Evolutionary conservation across 2,888 invertebrate species (phyloP), one percentile per base, ranked within the genome.

Genomic region (Tenthredo mesomela): DNA sequence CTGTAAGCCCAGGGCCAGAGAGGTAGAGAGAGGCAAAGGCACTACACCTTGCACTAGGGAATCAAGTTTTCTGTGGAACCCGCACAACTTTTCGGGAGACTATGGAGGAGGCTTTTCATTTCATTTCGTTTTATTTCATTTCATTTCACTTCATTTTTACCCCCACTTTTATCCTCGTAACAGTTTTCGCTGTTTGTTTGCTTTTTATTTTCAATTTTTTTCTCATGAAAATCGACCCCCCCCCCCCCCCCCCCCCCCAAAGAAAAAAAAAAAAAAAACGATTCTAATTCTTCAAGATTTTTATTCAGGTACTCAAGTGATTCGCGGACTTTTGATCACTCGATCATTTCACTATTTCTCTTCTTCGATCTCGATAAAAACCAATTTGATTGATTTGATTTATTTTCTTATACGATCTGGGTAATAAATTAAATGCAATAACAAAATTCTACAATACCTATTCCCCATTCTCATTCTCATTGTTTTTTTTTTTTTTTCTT

Each of bases 1-100:
- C 78, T 78, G n/a, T 15, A 54, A 37, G 67, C 54, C 12, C 18
- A 33, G 12, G 12, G 29, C 5, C 65, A 15, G 15, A 15, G 50
- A 6, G 5, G 0, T 0, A 50, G 54, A 54, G 25, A 47, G 15
- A 47, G 47, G 12, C 47, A 47, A 12, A 25, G 61, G 61, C 61
- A 25, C 67, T 29, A 29, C 18, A 29, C 18, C 29, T 77, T 50
- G 21, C 75, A 50, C 47, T 7, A 77, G 47, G 75, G 75, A 77
- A 77, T 77, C 50, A 50, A 77, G 75, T 77, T 77, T 50, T n/a
- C 37, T 40, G 7, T 40, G 7, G n/a, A 71, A 67, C 71, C 71
- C n/a, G 43, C 54, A n/a, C 21, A 77, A 77, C 50, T 25, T 50
- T 25, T 40, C 15, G 25, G 25, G n/a, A 29, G 47, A 77, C 47